Percentiles rank a stretch among this genome's conserved stretches.
These are phyloP conservation scores for Linnaemya vulpina DNA, from an alignment of 2,888 invertebrate genomes.

Conservation along the genomic window DNA sequence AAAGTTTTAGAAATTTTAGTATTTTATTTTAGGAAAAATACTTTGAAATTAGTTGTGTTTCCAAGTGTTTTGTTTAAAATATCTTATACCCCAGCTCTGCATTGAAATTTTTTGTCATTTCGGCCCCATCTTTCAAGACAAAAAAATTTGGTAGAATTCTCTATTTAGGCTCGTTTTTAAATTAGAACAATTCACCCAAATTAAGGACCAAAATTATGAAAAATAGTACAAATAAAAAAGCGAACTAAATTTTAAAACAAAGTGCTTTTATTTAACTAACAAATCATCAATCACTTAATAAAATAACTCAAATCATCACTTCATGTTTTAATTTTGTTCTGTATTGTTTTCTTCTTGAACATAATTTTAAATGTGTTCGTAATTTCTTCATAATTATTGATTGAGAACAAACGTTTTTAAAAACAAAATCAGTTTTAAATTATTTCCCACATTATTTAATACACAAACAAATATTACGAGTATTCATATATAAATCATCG, in stretches of 20 bases:
- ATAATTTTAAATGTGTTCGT: not conserved
- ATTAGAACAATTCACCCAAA: slow-evolving; percentile 80
- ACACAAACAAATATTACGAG: not conserved
- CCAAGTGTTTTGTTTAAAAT: not conserved
- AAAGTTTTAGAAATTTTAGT: not conserved
- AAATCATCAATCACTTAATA: slow-evolving; percentile 2
- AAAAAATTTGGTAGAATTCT: slow-evolving; percentile 77
- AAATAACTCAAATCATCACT: slow-evolving; percentile 34
- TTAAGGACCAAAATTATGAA: slow-evolving; percentile 45
- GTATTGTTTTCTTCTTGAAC: not conserved
- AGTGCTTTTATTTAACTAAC: slow-evolving; percentile 34
- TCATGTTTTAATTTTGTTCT: slow-evolving; percentile 9
- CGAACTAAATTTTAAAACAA: slow-evolving; percentile 37
- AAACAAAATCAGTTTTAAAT: slow-evolving; percentile 18
- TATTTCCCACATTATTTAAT: not conserved
- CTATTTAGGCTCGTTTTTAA: slow-evolving; percentile 81
- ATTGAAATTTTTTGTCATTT: slow-evolving; percentile 56
- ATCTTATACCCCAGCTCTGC: not conserved
- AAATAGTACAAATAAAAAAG: not conserved
- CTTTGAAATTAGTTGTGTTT: not conserved
- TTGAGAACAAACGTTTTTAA: not conserved
- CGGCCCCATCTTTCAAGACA: slow-evolving; percentile 28
- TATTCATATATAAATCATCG: not conserved
- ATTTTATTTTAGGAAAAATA: not conserved
- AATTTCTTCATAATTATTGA: not conserved